Conservation (phyloP, 2,888 invertebrate species). For the Callosobruchus maculatus region DNA sequence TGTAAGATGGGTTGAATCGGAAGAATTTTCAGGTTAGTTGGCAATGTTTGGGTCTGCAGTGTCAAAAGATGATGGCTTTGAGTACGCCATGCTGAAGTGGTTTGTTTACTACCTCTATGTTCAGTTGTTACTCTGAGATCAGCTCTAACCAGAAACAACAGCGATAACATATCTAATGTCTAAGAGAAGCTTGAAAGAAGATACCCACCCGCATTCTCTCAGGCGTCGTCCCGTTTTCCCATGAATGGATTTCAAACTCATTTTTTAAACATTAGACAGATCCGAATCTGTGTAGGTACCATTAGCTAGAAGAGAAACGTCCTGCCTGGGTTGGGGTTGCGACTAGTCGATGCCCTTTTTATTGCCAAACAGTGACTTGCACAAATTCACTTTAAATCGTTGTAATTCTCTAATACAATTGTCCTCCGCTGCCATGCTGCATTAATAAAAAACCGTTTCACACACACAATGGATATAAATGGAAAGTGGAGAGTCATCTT, state of each 20-base stretch:
- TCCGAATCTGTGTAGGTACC: conserved; percentile 31
- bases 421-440: conserved; percentile 36
- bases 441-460: conserved; percentile 43
- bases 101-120: no score
- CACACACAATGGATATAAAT: conserved; percentile 36
- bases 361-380: conserved; percentile 45
- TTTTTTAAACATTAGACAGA: conserved; percentile 39
- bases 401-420: conserved; percentile 50
- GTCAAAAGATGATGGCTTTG: no score
- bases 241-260: conserved; percentile 27
- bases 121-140: no score
- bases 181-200: neutral
- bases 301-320: conserved; percentile 37
- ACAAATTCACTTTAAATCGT: conserved; percentile 38
- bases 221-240: conserved; percentile 12
- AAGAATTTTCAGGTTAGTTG: no score
- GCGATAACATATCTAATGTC: no score
- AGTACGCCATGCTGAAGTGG: no score
- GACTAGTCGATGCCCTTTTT: conserved; percentile 27
- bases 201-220: neutral
- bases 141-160: no score
- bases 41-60: no score
- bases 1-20: no score
- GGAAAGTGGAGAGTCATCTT: conserved; percentile 37
- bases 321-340: conserved; percentile 1